phyloP scores from a whole-genome alignment of 2,113 vertebrate genomes.

The Macroglossus sobrinus region DNA sequence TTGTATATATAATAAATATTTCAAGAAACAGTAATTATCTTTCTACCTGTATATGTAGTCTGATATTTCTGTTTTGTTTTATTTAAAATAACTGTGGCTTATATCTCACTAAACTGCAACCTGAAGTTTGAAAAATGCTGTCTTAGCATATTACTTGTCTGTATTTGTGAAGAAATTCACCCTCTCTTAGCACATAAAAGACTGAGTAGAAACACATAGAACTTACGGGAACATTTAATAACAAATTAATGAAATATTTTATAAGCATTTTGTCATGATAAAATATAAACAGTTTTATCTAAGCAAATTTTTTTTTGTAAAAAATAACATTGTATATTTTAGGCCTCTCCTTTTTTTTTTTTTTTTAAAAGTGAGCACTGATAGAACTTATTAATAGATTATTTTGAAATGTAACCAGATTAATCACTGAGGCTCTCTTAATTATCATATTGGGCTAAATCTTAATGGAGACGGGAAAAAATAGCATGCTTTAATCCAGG shows the following conservation, averaged over 20 bases:
- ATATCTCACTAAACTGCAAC: neutral
- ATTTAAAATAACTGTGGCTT: conserved; percentile 33
- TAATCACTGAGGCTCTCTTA: neutral
- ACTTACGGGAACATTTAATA: neutral
- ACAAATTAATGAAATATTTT: conserved; percentile 25
- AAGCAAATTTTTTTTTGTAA: neutral
- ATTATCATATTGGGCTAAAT: neutral
- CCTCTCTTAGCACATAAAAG: conserved; percentile 1
- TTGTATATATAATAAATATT: neutral
- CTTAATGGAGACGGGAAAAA: neutral
- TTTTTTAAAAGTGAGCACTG: neutral
- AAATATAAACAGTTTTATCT: conserved; percentile 23
- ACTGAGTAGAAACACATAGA: neutral
- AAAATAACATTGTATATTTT: neutral
- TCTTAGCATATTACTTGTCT: neutral
- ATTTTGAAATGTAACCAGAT: conserved; percentile 25
- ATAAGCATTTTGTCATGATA: neutral
- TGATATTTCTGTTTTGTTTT: conserved; percentile 15
- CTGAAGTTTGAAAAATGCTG: neutral
- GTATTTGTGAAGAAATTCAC: neutral
- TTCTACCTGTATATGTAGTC: neutral
- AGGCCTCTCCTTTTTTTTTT: neutral
- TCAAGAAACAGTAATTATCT: neutral
- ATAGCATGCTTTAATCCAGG: neutral
- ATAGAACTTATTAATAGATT: neutral